A percentile compares a stretch with the other conserved stretches of the same genome.
Conservation (phyloP, 2,888 invertebrate genomes). For the Chaitophorus viminalis region DNA sequence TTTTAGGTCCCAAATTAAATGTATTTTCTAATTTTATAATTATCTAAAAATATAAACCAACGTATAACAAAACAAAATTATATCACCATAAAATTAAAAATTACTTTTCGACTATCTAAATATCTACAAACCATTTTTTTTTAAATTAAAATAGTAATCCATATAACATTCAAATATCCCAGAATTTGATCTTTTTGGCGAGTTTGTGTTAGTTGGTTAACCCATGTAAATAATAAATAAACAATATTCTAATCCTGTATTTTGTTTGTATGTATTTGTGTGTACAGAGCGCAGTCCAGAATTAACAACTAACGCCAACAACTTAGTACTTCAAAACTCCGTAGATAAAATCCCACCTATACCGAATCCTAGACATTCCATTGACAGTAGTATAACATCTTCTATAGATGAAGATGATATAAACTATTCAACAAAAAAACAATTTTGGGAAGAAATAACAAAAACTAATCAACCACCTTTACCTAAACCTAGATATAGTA, state of each 20-base stretch:
- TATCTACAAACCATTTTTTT: not conserved
- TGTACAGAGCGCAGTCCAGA: conserved; percentile 60
- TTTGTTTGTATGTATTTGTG: conserved; percentile 57
- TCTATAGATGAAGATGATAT: conserved; percentile 66
- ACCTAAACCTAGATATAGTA: conserved; percentile 61
- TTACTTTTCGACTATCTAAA: not conserved
- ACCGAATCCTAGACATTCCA: conserved; percentile 61
- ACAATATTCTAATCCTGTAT: conserved; percentile 58
- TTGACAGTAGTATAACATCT: conserved; percentile 48
- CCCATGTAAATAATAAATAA: conserved; percentile 44
- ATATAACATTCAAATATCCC: conserved; percentile 24
- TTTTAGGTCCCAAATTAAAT: not conserved
- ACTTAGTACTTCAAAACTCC: conserved; percentile 51
- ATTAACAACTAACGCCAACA: conserved; percentile 61
- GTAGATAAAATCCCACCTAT: conserved; percentile 60
- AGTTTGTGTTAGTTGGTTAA: conserved; percentile 55
- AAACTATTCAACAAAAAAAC: conserved; percentile 69
- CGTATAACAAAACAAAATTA: conserved; percentile 50
- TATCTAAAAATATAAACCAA: conserved; percentile 19
- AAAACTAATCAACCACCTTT: conserved; percentile 64
- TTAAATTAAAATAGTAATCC: conserved; percentile 28
- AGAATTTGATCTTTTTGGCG: conserved; percentile 48
- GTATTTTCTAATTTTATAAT: not conserved
- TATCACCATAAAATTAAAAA: not conserved
- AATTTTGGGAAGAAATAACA: conserved; percentile 70